phyloP scores from a whole-genome alignment of 2,888 invertebrate species.

The Muscina levida region DNA sequence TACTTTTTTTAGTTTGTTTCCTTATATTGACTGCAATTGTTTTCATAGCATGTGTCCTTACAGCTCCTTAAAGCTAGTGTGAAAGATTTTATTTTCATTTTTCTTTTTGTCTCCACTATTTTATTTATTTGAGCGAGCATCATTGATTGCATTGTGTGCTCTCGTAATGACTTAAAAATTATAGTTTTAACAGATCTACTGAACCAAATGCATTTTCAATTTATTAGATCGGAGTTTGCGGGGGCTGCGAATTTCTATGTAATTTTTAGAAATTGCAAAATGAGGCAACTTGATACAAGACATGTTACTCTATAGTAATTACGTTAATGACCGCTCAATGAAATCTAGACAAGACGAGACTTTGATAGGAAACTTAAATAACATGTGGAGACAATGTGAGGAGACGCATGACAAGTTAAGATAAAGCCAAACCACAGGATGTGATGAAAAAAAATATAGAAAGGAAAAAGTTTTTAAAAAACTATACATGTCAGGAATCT shows the following conservation, averaged over 20 bases:
- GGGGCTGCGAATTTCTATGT: no score
- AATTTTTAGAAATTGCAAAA: conserved; percentile 41
- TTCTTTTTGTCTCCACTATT: conserved; percentile 36
- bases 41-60: conserved; percentile 27
- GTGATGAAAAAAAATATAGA: no score
- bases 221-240: no score
- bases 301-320: conserved; percentile 58
- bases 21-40: conserved; percentile 54
- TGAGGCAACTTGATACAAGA: no score
- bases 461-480: no score
- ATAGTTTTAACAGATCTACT: conserved; percentile 37
- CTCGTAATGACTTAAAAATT: conserved; percentile 61
- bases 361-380: background rate
- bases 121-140: conserved; percentile 63
- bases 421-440: no score
- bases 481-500: no score
- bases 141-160: conserved; percentile 53
- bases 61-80: background rate
- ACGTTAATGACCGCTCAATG: conserved; percentile 54
- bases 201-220: no score
- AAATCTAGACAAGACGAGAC: background rate
- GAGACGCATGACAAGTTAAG: no score
- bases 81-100: conserved; percentile 14
- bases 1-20: background rate
- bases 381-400: no score